Evolutionary conservation across 37 sponge, comb jelly and placozoan species (phyloP).

Genomic region (Geodia barretti): DNA sequence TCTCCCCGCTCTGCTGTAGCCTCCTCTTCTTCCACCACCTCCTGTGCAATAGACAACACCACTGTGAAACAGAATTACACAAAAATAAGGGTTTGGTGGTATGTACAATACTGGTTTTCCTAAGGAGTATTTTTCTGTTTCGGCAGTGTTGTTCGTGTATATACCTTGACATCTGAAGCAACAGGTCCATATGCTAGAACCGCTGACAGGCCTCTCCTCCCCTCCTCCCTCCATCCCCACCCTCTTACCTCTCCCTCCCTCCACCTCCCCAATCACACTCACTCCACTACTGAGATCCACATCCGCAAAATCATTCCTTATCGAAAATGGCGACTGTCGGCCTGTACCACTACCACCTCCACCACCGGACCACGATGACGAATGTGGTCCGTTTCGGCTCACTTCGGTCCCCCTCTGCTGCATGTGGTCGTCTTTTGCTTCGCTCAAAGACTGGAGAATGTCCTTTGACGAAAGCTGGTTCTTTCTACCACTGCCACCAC

Average conservation of each 20-base stretch:
- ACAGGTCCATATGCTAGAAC: background rate
- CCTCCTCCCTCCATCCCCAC: constrained; percentile 1
- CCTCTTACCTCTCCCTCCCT: background rate
- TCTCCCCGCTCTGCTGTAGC: background rate
- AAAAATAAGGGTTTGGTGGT: too few relatives aligned
- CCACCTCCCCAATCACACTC: background rate
- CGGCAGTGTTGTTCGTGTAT: too few relatives aligned
- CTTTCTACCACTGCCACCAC: background rate
- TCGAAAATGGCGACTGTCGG: background rate
- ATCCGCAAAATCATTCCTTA: constrained; percentile 1
- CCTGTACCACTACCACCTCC: background rate
- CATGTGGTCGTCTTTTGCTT: constrained; percentile 70
- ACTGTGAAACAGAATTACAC: too few relatives aligned
- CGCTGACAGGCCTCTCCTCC: background rate
- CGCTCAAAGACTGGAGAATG: constrained; percentile 26
- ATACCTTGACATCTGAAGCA: background rate
- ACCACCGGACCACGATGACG: background rate
- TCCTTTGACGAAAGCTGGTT: constrained; percentile 31
- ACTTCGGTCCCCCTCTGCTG: background rate
- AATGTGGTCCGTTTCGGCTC: background rate
- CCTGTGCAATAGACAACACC: background rate
- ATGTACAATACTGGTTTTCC: too few relatives aligned
- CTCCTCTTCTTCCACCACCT: background rate
- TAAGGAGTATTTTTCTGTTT: too few relatives aligned
- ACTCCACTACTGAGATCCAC: background rate